Evolutionary conservation across 2,888 invertebrate species (phyloP).

Genomic region (Microplitis manilae): DNA sequence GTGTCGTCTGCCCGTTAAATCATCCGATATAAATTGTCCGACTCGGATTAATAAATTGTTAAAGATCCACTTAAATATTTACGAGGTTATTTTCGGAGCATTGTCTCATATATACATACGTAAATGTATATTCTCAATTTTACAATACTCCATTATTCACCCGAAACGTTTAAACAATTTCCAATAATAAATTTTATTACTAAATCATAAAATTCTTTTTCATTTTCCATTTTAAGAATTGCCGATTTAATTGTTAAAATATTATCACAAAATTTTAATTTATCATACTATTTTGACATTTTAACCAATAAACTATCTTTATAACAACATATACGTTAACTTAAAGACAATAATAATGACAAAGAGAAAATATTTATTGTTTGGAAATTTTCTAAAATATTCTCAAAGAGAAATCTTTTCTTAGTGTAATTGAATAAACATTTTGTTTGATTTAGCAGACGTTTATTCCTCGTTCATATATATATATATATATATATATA

Average conservation of each 20-base stretch:
- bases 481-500: too few relatives aligned
- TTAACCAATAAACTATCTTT: not conserved
- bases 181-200: not conserved
- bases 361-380: conserved; percentile 4
- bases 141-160: not conserved
- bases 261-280: too few relatives aligned
- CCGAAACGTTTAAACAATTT: not conserved
- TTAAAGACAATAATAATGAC: not conserved
- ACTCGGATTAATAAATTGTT: not conserved
- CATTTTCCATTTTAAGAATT: not conserved
- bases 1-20: not conserved
- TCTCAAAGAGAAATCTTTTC: too few relatives aligned
- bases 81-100: not conserved
- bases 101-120: not conserved
- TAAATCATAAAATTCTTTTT: not conserved
- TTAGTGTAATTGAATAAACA: too few relatives aligned
- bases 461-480: too few relatives aligned
- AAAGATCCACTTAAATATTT: not conserved
- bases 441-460: too few relatives aligned
- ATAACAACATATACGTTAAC: not conserved
- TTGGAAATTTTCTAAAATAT: not conserved
- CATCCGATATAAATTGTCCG: not conserved
- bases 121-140: not conserved
- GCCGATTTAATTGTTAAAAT: not conserved
- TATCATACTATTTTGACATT: not conserved